phyloP scores from a whole-genome alignment of 2,888 invertebrate species.

The Lissonota sp. region DNA sequence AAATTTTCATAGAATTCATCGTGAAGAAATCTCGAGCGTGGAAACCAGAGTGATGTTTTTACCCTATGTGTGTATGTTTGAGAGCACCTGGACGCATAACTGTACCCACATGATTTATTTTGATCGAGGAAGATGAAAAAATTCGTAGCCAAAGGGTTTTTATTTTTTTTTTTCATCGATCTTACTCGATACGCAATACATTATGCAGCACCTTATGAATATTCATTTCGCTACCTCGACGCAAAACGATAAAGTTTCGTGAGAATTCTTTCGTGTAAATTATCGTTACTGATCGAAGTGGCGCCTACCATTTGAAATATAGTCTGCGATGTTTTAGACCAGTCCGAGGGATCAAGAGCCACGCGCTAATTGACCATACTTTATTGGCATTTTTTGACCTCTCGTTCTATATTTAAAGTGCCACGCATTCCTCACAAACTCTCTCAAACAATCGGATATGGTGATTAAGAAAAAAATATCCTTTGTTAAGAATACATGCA shows the following conservation, averaged over 20 bases:
- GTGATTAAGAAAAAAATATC: too few species aligned
- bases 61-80: too few species aligned
- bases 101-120: constrained; percentile 82
- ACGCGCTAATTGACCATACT: neutral
- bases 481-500: too few species aligned
- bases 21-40: constrained; percentile 54
- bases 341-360: neutral
- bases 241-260: constrained; percentile 20
- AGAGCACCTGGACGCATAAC: constrained; percentile 77
- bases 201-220: constrained; percentile 42
- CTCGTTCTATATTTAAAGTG: neutral
- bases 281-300: constrained; percentile 13
- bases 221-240: constrained; percentile 45
- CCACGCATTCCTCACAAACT: neutral
- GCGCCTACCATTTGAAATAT: constrained; percentile 37
- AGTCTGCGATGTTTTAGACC: constrained; percentile 21
- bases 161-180: constrained; percentile 50
- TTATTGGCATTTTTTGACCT: constrained; percentile 4
- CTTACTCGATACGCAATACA: constrained; percentile 15
- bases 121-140: constrained; percentile 76
- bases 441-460: neutral
- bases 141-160: constrained; percentile 80
- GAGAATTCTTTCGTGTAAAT: constrained; percentile 15
- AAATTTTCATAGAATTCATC: constrained; percentile 48
- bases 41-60: constrained; percentile 58